Conservation (phyloP, 1,140 invertebrate species). For the Drosophila pachea region DNA sequence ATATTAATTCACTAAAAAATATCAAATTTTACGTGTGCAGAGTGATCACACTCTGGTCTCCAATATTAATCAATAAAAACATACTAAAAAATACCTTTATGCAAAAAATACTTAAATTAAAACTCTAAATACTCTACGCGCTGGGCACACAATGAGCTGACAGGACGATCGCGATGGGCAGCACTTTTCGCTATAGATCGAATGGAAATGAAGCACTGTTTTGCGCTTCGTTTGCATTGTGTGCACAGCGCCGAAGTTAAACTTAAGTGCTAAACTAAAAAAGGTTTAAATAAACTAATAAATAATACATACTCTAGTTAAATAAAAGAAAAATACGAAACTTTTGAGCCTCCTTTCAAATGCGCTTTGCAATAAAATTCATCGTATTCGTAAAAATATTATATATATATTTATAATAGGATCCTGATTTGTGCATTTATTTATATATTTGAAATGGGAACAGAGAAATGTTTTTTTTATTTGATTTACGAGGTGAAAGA, state of each 20-base stretch:
- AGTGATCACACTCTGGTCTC: conserved; percentile 1
- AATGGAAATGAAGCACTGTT: conserved; percentile 3
- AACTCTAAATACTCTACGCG: conserved; percentile 18
- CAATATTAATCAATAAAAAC: conserved; percentile 5
- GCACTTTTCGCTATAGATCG: background rate
- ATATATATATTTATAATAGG: conserved; percentile 21
- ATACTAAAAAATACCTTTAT: conserved; percentile 21
- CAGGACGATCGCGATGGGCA: background rate
- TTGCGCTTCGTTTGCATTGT: background rate
- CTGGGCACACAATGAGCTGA: conserved; percentile 9
- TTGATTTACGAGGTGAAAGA: conserved; percentile 8
- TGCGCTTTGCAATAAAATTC: conserved; percentile 30
- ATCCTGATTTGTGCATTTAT: conserved; percentile 67
- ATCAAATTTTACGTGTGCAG: conserved; percentile 14
- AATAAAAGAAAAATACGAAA: conserved; percentile 32
- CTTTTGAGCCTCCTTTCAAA: conserved; percentile 46
- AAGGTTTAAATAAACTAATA: conserved; percentile 44
- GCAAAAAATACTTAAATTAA: conserved; percentile 15
- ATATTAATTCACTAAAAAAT: conserved; percentile 4
- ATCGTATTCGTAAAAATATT: conserved; percentile 11
- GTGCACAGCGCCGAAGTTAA: background rate
- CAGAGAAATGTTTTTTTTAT: conserved; percentile 3
- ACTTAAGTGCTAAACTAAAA: conserved; percentile 36
- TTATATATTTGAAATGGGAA: conserved; percentile 35
- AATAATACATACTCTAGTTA: conserved; percentile 32